Base-by-base conservation (phyloP, 2,797 vertebrate species). In the Darevskia mixta region DNA sequence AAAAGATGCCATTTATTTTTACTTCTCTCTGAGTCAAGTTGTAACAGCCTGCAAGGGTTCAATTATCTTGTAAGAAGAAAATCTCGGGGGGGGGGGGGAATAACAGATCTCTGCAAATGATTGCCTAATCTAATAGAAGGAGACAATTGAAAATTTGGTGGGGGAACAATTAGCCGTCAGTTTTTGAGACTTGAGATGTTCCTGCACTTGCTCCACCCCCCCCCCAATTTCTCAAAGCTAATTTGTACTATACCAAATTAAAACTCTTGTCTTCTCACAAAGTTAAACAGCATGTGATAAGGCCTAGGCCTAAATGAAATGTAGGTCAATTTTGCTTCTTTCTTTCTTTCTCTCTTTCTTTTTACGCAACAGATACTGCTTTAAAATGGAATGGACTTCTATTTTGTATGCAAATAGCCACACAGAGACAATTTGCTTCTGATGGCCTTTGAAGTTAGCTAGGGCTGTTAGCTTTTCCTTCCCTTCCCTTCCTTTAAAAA, bases 1-100 rank as follows among this genome's bases (percentile, higher is more conserved):
- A 55, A 49, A 89, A 88, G 90, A 92, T 76, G 93, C 88, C 93
- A 95, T 93, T 89, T 91, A 91, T 94, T 95, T 95, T 88, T 81
- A 86, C 91, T 91, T 94, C 90, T 90, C 61, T 76, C 79, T 90
- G 88, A 94, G 92, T 93, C 82, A 92, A 95, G 89, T 84, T 85
- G 89, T 92, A 94, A 87, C 58, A 87, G 61, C 41, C 78, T 41
- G 79, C 94, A 95, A 95, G 87, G 89, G 75, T 94, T 88, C 91
- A 95, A 95, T 95, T 95, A 95, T 93, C 89, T 87, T 4, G 3
- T 88, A 69, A 81, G 89, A 87, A 95, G 88, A 90, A 67, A 23
- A 86, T 81, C 71, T 76, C 20, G 0, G 91, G 75, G 92, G 58
- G 1, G 49, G 79, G 55, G 79, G 93, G 83, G 84, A 90, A 91